Percentiles rank a stretch among this genome's conserved stretches.
Conservation (phyloP, 2,888 invertebrate species). For the Pristionchus japonicus region DNA sequence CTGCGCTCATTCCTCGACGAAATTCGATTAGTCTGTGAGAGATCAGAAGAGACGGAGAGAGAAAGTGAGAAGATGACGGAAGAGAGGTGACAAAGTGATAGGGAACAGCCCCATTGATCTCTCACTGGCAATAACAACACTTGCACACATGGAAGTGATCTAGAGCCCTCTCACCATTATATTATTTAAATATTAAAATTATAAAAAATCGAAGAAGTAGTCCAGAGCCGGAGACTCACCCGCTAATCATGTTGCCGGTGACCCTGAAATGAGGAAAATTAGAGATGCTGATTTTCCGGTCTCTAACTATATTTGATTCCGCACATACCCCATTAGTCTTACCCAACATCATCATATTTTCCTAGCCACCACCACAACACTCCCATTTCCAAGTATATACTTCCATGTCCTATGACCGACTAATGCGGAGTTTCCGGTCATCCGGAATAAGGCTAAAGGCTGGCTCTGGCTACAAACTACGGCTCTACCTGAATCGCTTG, state of each 20-base stretch:
- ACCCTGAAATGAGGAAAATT: slow-evolving; percentile 63
- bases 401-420: background rate
- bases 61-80: background rate
- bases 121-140: background rate
- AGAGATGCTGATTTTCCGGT: background rate
- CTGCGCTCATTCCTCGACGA: background rate
- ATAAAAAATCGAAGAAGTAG: slow-evolving; percentile 14
- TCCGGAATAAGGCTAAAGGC: background rate
- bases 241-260: slow-evolving; percentile 74
- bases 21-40: background rate
- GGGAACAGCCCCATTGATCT: background rate
- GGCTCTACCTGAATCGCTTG: slow-evolving; percentile 52
- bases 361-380: background rate
- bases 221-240: slow-evolving; percentile 58
- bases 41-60: background rate
- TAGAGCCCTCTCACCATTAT: background rate
- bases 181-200: background rate
- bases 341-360: background rate
- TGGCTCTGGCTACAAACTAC: background rate
- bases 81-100: slow-evolving; percentile 12
- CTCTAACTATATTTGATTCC: background rate
- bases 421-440: slow-evolving; percentile 16
- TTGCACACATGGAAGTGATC: background rate
- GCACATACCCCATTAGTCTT: background rate
- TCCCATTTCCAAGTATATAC: background rate